Evolutionary conservation across 2,797 vertebrate species (phyloP).

Genomic region (Trachops cirrhosus): DNA sequence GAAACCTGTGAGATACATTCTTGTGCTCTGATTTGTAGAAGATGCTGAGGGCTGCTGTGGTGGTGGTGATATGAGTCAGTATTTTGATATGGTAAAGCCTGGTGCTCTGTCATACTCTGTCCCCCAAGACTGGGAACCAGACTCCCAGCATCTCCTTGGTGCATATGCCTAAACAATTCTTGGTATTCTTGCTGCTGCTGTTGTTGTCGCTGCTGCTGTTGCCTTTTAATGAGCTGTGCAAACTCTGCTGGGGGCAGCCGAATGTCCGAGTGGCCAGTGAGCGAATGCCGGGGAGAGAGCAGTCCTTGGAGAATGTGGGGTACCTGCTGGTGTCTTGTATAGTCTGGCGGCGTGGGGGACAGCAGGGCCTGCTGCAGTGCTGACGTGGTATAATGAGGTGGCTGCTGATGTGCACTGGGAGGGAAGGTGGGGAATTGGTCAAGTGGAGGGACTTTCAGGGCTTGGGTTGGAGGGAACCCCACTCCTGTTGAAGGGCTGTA

Average conservation of each 20-base stretch:
- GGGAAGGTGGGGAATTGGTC: constrained; percentile 90
- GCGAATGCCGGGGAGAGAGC: constrained; percentile 96
- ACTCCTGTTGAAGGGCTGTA: constrained; percentile 81
- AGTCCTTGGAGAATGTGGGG: constrained; percentile 97
- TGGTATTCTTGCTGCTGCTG: constrained; percentile 89
- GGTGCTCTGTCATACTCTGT: constrained; percentile 81
- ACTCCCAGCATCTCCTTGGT: constrained; percentile 87
- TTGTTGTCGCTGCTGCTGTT: constrained; percentile 87
- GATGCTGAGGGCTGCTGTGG: constrained; percentile 88
- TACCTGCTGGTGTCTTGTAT: constrained; percentile 92
- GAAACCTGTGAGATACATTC: constrained; percentile 85
- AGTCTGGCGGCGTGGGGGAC: constrained; percentile 95
- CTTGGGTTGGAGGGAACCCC: constrained; percentile 88
- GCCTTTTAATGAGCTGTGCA: constrained; percentile 92
- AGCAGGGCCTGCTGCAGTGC: constrained; percentile 97
- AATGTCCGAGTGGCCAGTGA: constrained; percentile 94
- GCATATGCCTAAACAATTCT: constrained; percentile 93
- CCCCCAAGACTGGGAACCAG: constrained; percentile 73
- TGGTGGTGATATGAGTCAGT: constrained; percentile 82
- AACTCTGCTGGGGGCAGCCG: constrained; percentile 93
- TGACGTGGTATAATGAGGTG: constrained; percentile 88
- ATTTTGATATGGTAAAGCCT: constrained; percentile 85
- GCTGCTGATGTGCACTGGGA: constrained; percentile 79
- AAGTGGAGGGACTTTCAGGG: constrained; percentile 92
- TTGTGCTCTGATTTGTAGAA: constrained; percentile 92